Evolutionary conservation across 2,888 invertebrate genomes (phyloP).

Genomic region (Icerya purchasi): DNA sequence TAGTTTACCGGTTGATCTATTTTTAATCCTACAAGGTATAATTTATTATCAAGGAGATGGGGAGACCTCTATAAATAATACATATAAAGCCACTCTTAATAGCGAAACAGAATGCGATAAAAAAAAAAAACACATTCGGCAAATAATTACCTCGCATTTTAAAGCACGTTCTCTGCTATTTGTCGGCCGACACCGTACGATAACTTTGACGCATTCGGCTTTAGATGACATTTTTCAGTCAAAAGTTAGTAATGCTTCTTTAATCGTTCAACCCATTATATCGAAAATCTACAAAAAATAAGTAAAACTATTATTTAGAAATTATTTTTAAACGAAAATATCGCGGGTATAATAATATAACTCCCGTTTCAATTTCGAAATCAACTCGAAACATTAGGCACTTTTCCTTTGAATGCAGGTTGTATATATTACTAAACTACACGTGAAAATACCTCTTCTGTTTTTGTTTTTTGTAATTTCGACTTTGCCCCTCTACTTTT

Average conservation of each 20-base stretch:
- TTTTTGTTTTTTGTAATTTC: no score
- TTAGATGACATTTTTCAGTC: conserved; percentile 7
- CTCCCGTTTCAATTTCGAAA: background rate
- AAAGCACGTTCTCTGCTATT: conserved; percentile 48
- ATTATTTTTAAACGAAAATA: background rate
- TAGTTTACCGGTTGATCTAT: no score
- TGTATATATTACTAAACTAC: no score
- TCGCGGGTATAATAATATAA: background rate
- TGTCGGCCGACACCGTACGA: conserved; percentile 70
- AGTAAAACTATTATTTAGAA: background rate
- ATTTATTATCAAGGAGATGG: no score
- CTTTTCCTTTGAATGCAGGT: no score
- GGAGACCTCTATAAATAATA: no score
- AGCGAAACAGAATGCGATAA: background rate
- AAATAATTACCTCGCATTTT: conserved; percentile 35
- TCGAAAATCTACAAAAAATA: background rate
- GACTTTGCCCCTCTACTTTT: no score
- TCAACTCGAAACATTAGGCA: no score
- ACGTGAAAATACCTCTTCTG: no score
- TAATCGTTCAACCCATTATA: background rate
- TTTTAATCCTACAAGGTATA: no score
- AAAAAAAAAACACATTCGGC: no score
- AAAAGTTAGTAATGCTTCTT: background rate
- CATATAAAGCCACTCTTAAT: no score
- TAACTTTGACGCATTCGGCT: conserved; percentile 51